These are phyloP conservation scores for Nephrocerus scutellatus DNA, from an alignment of 2,888 invertebrate species.

Conservation along the genomic window DNA sequence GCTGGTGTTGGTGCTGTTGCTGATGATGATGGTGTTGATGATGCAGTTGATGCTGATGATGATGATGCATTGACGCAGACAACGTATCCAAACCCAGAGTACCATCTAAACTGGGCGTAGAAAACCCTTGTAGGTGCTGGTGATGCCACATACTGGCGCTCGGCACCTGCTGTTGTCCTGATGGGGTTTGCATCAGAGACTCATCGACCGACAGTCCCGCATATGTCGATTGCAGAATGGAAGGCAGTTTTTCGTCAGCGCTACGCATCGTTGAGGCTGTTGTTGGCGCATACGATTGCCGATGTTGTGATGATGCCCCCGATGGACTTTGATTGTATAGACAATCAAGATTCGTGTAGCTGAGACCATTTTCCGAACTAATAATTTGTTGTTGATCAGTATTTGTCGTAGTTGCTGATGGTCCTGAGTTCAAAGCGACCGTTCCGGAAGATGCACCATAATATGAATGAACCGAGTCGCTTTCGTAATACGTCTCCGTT, in stretches of 20 bases:
- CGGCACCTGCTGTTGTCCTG: conserved; percentile 30
- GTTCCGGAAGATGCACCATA: conserved; percentile 41
- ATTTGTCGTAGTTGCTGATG: conserved; percentile 31
- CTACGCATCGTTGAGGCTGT: too few relatives aligned
- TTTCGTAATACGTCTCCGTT: conserved; percentile 44
- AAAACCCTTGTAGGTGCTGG: conserved; percentile 32
- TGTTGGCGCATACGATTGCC: too few relatives aligned
- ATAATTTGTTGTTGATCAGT: conserved; percentile 58
- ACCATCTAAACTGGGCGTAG: conserved; percentile 32
- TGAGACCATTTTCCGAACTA: conserved; percentile 77
- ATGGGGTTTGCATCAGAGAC: conserved; percentile 36
- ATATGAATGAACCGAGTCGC: conserved; percentile 43
- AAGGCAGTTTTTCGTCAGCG: conserved; percentile 48
- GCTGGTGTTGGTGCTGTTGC: conserved; percentile 26
- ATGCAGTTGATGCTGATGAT: conserved; percentile 12
- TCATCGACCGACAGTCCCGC: conserved; percentile 36
- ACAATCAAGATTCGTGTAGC: conserved; percentile 85
- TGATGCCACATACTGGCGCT: conserved; percentile 40
- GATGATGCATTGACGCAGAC: too few relatives aligned
- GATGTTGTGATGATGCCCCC: conserved; percentile 10
- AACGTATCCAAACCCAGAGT: conserved; percentile 35
- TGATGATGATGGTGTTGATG: conserved; percentile 23
- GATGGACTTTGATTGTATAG: conserved; percentile 53
- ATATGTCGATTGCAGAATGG: conserved; percentile 55
- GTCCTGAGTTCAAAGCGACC: conserved; percentile 36